Base-by-base conservation (phyloP, 1,140 invertebrate species). In the Nymphalis io region DNA sequence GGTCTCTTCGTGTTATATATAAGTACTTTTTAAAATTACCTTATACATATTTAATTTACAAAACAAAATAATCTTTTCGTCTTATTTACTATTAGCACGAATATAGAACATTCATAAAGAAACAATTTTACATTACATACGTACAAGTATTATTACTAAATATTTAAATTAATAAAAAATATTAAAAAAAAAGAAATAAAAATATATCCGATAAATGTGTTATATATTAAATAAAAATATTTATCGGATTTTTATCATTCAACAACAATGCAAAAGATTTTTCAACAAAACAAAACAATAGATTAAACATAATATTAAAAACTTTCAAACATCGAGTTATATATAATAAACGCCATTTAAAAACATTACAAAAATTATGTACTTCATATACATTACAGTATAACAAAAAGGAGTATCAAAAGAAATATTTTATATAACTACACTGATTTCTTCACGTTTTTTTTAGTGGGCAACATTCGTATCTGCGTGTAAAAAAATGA, bases 81-180 rank as follows among this genome's bases (percentile, higher is more conserved):
- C 46, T 51, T 51, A 51, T 51, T 2, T 2, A 20, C 46, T 60
- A 60, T 40, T 40, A 60, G 58, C 39, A 60, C 58, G 33, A 39
- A 60, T 16, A 42, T 39, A 23, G 20, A 51, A 51, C 46, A 6
- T 20, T 51, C 16, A 3, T n/a, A 46, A n/a, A 48, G 20, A 51
- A 51, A 48, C 46, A 48, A 18, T 48, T 51, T 10, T 51, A 20
- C 16, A 51, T 51, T 20, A 51, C 20, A 18, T 20, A 51, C 46
- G 11, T n/a, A n/a, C n/a, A 51, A 51, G 46, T 11, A 18, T n/a
- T n/a, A n/a, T n/a, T 21, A 20, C 10, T 20, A 21, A 20, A 21
- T 20, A 51, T 20, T 51, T 18, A 20, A 51, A 18, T 11, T 51
- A 21, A 21, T 20, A 20, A 5, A 18, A 51, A 16, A 46, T 3